A percentile compares a stretch with the other conserved stretches of the same genome.
Evolutionary conservation across 2,888 invertebrate species (phyloP).

Genomic region (Athalia cordata): DNA sequence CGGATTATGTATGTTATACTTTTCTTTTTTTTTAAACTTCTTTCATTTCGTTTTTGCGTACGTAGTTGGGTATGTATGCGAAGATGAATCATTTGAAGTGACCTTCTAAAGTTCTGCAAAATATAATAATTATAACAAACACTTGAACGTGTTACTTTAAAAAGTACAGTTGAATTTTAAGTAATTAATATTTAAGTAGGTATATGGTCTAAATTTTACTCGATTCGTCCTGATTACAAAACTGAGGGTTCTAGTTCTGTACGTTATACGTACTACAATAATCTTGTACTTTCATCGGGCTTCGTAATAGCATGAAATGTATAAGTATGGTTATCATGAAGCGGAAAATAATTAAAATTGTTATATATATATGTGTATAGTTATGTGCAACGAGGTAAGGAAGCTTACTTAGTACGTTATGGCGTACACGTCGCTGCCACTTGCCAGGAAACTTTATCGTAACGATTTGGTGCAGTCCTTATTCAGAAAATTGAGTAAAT

Average conservation of each 20-base stretch:
- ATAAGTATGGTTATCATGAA: conserved; percentile 4
- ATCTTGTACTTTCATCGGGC: conserved; percentile 29
- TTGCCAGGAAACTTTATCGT: too few relatives aligned
- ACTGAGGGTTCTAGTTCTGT: not conserved
- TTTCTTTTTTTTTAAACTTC: too few relatives aligned
- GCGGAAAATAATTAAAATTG: conserved; percentile 34
- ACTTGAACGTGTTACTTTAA: too few relatives aligned
- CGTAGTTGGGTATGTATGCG: too few relatives aligned
- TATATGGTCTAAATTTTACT: not conserved
- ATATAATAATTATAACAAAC: too few relatives aligned
- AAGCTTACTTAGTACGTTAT: not conserved
- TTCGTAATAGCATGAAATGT: not conserved
- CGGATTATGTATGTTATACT: not conserved
- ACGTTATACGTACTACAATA: not conserved
- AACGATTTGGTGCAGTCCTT: too few relatives aligned
- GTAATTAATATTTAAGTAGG: not conserved
- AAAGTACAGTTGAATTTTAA: too few relatives aligned
- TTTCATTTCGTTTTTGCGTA: too few relatives aligned
- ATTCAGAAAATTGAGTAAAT: not conserved
- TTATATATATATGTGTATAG: conserved; percentile 26
- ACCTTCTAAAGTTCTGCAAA: too few relatives aligned
- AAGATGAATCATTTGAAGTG: too few relatives aligned
- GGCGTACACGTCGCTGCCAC: not conserved
- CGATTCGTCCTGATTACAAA: conserved; percentile 1
- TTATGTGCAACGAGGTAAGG: conserved; percentile 18